These are phyloP conservation scores for Pollicipes pollicipes DNA, from an alignment of 1,140 invertebrate genomes.

Conservation along the genomic window DNA sequence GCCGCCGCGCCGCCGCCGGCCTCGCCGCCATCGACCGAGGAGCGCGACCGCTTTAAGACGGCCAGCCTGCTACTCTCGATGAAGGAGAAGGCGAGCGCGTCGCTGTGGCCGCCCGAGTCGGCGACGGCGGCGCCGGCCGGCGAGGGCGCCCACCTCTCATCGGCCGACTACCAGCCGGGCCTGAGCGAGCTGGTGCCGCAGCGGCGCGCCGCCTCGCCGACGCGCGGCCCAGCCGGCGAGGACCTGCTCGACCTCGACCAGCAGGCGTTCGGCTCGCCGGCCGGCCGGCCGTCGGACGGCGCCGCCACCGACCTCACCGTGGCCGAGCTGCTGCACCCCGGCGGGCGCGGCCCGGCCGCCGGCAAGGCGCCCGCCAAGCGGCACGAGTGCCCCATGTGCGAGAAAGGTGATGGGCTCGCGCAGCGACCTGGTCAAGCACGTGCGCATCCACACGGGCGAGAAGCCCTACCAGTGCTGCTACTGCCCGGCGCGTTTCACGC, in stretches of 20 bases:
- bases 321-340: slow-evolving; percentile 15
- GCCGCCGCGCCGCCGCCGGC: no score
- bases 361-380: slow-evolving; percentile 11
- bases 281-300: slow-evolving; percentile 7
- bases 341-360: slow-evolving; percentile 12
- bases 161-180: no score
- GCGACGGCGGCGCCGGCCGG: no score
- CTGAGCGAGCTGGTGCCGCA: no score
- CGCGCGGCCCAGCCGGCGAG: background rate
- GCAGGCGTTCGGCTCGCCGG: slow-evolving; percentile 11
- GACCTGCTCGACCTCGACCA: slow-evolving; percentile 14
- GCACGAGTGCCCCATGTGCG: slow-evolving; percentile 16
- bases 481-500: slow-evolving; percentile 44
- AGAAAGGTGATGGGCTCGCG: slow-evolving; percentile 15
- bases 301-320: slow-evolving; percentile 14
- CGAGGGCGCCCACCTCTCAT: no score
- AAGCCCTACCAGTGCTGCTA: slow-evolving; percentile 40
- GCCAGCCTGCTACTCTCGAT: no score
- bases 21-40: no score
- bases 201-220: background rate
- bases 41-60: no score
- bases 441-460: slow-evolving; percentile 20
- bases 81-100: no score
- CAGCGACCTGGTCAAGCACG: slow-evolving; percentile 17
- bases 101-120: no score